Percentiles rank a stretch among this genome's conserved stretches.
phyloP scores from a whole-genome alignment of 2,888 invertebrate species.

The Thereva unica region DNA sequence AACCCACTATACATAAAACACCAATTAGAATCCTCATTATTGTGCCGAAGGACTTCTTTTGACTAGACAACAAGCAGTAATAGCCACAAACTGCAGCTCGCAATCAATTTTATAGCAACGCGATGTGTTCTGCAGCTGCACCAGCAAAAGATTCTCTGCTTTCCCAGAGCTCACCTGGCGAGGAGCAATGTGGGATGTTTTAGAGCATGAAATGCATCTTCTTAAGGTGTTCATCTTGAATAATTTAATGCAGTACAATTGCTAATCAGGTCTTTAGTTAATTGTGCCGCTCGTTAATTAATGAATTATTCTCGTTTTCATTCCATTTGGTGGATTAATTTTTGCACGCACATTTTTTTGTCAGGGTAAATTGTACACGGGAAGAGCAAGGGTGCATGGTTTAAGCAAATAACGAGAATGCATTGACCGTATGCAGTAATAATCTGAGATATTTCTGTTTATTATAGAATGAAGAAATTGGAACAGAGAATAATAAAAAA shows the following conservation, averaged over 20 bases:
- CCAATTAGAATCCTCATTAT: conserved; percentile 31
- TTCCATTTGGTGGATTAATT: neutral
- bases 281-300: conserved; percentile 15
- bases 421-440: too few species aligned
- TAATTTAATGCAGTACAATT: conserved; percentile 39
- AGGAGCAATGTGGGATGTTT: conserved; percentile 30
- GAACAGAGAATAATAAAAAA: too few species aligned
- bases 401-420: too few species aligned
- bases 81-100: conserved; percentile 1
- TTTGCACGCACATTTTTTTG: neutral
- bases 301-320: conserved; percentile 12
- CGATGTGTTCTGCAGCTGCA: conserved; percentile 17
- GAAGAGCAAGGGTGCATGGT: too few species aligned
- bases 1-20: conserved; percentile 26
- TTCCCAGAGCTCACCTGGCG: conserved; percentile 1
- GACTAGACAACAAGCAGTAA: neutral
- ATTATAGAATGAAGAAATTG: too few species aligned
- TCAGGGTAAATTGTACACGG: neutral
- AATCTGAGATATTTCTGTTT: too few species aligned
- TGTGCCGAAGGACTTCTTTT: neutral
- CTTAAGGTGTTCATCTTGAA: conserved; percentile 36
- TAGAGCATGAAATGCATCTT: conserved; percentile 42
- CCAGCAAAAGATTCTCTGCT: conserved; percentile 35
- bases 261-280: conserved; percentile 36
- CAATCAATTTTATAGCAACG: conserved; percentile 39